These are phyloP conservation scores for Thelaira solivaga DNA, from an alignment of 2,888 invertebrate species.

Conservation along the genomic window DNA sequence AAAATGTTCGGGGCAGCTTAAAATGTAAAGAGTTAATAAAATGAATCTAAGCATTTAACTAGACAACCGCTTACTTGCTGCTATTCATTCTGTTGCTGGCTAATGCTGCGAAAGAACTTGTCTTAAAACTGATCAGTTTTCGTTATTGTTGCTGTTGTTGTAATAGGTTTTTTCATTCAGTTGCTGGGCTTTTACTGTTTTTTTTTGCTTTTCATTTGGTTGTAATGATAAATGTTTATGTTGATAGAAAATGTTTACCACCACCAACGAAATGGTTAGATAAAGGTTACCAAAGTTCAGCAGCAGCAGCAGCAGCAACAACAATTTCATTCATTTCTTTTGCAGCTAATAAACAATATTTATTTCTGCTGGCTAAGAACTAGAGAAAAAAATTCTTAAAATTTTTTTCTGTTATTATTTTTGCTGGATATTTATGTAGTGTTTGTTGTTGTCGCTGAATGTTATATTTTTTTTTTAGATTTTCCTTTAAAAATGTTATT, in stretches of 20 bases:
- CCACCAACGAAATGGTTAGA: constrained; percentile 58
- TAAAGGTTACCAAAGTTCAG: constrained; percentile 61
- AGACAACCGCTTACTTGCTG: constrained; percentile 45
- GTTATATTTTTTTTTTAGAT: neutral
- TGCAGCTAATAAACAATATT: neutral
- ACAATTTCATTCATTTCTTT: constrained; percentile 59
- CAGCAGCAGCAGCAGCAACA: constrained; percentile 19
- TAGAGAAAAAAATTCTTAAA: constrained; percentile 7
- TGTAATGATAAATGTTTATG: constrained; percentile 62
- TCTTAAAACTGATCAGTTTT: neutral
- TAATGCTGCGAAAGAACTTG: constrained; percentile 2
- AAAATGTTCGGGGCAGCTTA: constrained; percentile 58
- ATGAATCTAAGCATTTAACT: constrained; percentile 53
- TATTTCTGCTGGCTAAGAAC: neutral
- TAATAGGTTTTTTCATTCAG: neutral
- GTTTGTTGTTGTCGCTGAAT: constrained; percentile 19
- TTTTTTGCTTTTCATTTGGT: constrained; percentile 6
- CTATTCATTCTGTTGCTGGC: no score
- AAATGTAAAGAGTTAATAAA: constrained; percentile 58
- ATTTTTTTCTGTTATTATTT: neutral
- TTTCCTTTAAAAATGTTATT: constrained; percentile 10
- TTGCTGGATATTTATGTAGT: constrained; percentile 28
- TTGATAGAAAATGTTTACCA: constrained; percentile 62
- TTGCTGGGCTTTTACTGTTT: no score
- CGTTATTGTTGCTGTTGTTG: neutral